Percentiles rank a stretch among this genome's conserved stretches.
phyloP scores from a whole-genome alignment of 53 echinoderm and acorn worm genomes.

The Pentamera pediparva region DNA sequence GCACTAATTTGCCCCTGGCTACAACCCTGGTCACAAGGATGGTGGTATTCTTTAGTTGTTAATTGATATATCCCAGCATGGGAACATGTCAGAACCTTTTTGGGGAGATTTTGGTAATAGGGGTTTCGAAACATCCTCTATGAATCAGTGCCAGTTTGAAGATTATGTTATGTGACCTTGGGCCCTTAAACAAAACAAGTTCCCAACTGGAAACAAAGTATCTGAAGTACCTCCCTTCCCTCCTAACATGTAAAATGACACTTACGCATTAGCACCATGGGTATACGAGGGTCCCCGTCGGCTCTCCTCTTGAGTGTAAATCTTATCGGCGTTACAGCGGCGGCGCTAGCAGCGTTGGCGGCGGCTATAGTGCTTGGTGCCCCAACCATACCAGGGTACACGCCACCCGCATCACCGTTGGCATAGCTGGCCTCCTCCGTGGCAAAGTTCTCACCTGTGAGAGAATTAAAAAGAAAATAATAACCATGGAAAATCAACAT shows the following conservation, averaged over 20 bases:
- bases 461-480: too few relatives aligned
- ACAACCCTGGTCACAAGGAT: too few relatives aligned
- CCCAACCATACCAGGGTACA: conserved; percentile 1
- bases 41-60: too few relatives aligned
- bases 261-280: conserved; percentile 40
- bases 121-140: too few relatives aligned
- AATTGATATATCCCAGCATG: too few relatives aligned
- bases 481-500: too few relatives aligned
- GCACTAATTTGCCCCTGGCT: too few relatives aligned
- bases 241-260: neutral
- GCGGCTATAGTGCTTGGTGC: conserved; percentile 17
- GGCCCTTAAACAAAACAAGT: too few relatives aligned
- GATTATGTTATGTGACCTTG: too few relatives aligned
- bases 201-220: too few relatives aligned
- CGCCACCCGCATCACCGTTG: conserved; percentile 13
- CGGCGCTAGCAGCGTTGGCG: conserved; percentile 20
- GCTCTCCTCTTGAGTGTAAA: conserved; percentile 28
- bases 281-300: conserved; percentile 28
- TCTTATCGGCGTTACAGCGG: conserved; percentile 27
- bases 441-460: conserved; percentile 8
- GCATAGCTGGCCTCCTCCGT: conserved; percentile 4
- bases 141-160: too few relatives aligned
- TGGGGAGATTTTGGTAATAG: neutral
- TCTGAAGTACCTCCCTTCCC: neutral
- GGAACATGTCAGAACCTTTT: neutral